phyloP scores from a whole-genome alignment of 2,797 vertebrate genomes.

The Danio albolineatus region DNA sequence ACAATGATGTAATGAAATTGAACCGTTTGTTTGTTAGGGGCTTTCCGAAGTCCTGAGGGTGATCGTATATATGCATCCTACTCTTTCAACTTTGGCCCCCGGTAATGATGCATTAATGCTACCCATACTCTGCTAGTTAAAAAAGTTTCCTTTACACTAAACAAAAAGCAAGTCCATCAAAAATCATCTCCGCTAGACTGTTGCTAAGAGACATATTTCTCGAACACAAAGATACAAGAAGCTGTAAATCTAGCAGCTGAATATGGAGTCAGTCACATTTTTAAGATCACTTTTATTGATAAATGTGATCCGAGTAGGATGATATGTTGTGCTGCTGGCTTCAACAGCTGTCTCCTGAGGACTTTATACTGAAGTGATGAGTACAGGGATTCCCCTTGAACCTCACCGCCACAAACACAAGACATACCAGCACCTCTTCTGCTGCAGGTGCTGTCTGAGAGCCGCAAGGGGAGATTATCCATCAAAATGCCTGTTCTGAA shows the following conservation, averaged over 20 bases:
- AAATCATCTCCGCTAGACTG: slow-evolving; percentile 13
- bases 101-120: slow-evolving; percentile 38
- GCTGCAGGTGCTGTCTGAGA: slow-evolving; percentile 14
- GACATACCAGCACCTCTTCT: slow-evolving; percentile 17
- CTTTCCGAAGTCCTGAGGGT: slow-evolving; percentile 14
- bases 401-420: slow-evolving; percentile 14
- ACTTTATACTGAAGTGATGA: slow-evolving; percentile 13
- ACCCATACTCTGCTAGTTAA: slow-evolving; percentile 35
- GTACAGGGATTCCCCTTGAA: slow-evolving; percentile 11
- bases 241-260: slow-evolving; percentile 28
- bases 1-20: slow-evolving; percentile 26
- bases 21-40: neutral
- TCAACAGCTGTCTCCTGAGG: slow-evolving; percentile 28
- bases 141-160: slow-evolving; percentile 35
- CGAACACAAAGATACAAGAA: slow-evolving; percentile 53
- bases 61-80: slow-evolving; percentile 1
- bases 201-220: neutral
- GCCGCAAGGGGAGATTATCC: neutral
- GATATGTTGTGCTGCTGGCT: slow-evolving; percentile 29
- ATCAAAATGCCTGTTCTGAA: slow-evolving; percentile 9
- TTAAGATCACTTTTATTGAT: slow-evolving; percentile 32
- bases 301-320: slow-evolving; percentile 23
- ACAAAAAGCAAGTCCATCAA: slow-evolving; percentile 22
- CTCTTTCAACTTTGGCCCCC: neutral
- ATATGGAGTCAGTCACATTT: slow-evolving; percentile 18